Conservation (phyloP, 2,797 vertebrate species). For the Eulemur mongoz region DNA sequence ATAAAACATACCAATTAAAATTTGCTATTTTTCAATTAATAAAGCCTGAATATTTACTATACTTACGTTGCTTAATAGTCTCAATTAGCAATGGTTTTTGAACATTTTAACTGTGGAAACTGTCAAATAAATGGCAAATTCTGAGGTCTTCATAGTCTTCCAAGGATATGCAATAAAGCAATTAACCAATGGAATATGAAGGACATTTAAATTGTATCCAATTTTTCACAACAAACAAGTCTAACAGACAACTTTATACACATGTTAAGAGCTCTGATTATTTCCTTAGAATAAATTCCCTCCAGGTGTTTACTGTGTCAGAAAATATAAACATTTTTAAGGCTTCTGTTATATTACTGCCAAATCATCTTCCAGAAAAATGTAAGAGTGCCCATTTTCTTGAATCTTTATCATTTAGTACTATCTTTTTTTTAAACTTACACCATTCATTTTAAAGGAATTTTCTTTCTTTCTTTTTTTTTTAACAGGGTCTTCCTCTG, state of each 20-base stretch:
- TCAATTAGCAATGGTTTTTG: neutral
- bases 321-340: constrained; percentile 43
- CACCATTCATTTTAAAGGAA: too few relatives aligned
- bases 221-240: constrained; percentile 41
- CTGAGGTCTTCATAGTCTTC: neutral
- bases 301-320: neutral
- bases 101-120: constrained; percentile 43
- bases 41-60: neutral
- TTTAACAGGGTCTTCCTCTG: neutral
- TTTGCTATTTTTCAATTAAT: neutral
- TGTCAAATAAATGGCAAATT: neutral
- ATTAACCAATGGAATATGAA: neutral
- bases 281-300: constrained; percentile 12
- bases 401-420: neutral
- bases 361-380: constrained; percentile 23
- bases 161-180: neutral
- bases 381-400: neutral
- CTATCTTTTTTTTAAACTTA: neutral
- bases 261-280: neutral
- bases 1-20: constrained; percentile 23
- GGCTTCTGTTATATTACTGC: neutral
- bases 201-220: neutral
- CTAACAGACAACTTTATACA: neutral
- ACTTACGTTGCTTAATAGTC: neutral
- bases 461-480: neutral